Percentiles rank a stretch among this genome's conserved stretches.
Evolutionary conservation across 2,113 vertebrate genomes (phyloP).

Genomic region (Herpailurus yagouaroundi): DNA sequence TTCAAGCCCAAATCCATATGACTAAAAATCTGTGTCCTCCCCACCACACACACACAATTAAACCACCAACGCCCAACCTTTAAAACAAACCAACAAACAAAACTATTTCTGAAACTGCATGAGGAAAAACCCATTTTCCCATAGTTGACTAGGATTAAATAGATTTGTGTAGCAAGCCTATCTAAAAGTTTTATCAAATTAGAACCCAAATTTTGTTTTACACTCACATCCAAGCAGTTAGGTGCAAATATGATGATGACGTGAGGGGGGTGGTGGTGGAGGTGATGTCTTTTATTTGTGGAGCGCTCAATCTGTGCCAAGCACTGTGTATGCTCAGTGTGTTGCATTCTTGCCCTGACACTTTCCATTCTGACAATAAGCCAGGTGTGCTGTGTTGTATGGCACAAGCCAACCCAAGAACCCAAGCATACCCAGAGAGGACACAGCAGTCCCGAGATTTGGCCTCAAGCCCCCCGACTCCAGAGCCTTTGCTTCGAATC

Average conservation of each 20-base stretch:
- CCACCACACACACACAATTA: background rate
- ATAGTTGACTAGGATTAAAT: background rate
- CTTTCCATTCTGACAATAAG: background rate
- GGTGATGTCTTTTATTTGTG: background rate
- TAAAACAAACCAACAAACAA: background rate
- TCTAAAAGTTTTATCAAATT: background rate
- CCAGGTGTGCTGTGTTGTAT: background rate
- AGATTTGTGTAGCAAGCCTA: background rate
- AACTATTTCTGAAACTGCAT: background rate
- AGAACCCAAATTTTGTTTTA: background rate
- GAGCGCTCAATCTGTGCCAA: background rate
- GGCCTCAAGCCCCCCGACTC: background rate
- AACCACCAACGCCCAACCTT: background rate
- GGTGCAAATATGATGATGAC: background rate
- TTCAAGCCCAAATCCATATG: conserved; percentile 10
- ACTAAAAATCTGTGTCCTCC: background rate
- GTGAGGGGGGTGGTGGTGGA: background rate
- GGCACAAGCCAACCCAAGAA: background rate
- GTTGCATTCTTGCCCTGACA: background rate
- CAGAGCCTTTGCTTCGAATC: background rate
- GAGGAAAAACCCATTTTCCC: background rate
- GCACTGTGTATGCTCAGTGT: background rate
- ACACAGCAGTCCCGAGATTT: background rate
- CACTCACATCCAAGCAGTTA: background rate
- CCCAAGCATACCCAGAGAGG: background rate